Base-by-base conservation (phyloP, 2,797 vertebrate genomes). In the Menidia menidia region DNA sequence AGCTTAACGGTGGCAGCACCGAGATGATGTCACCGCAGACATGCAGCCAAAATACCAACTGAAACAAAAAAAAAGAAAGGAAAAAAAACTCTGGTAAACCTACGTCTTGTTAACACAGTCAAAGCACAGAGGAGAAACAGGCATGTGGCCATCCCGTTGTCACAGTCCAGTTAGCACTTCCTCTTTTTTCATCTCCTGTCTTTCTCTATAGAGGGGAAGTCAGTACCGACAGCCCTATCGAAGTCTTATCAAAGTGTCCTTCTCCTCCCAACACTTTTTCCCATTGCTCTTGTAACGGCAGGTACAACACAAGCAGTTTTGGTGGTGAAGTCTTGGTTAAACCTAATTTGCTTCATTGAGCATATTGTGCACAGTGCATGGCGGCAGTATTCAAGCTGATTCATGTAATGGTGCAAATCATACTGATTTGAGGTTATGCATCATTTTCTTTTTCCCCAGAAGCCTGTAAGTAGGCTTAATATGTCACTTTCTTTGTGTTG, bases 161-260 rank as follows among this genome's bases (percentile, higher is more conserved):
- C 82, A 84, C 72, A 82, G 78, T 78, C 78, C 75, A 76, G 61
- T 76, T 68, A 65, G 63, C 79, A 78, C 60, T 59, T 50, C 58
- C 56, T 68, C 33, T 66, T 33, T 68, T 67, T 68, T 39, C 72
- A 51, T n/a, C 32, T 84, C 63, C 58, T 60, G 44, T 72, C 70
- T 75, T 58, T 70, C 72, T 64, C 75, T 68, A 76, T 56, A 39
- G 73, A 81, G 77, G 72, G 71, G 55, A 85, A 84, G 77, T 71
- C 75, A 61, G 73, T 78, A 70, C 72, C 71, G 78, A 70, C 81
- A 73, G 68, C 58, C 71, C 90, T 89, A 90, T 90, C 84, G 64
- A 66, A 66, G 73, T 78, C 77, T 88, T 88, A 88, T 88, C 85
- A 85, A 77, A 75, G 75, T 64, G 67, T 50, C 59, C 60, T 64